Conservation (phyloP, 2,113 vertebrate genomes). For the Variabilichromis moorii region DNA sequence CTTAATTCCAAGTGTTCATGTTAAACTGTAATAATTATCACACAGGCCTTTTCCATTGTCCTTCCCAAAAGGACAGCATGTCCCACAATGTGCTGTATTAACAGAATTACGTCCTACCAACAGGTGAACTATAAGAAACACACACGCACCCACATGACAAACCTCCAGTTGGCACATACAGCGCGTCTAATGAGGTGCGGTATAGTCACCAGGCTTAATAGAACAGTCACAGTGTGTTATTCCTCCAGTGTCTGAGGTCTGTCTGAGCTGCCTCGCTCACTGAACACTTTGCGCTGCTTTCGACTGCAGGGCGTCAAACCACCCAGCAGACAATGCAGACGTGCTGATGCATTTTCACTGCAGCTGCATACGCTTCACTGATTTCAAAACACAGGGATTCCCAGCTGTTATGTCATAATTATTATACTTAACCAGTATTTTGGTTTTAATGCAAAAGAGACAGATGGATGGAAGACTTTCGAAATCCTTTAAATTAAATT, state of each 20-base stretch:
- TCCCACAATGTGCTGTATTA: not conserved
- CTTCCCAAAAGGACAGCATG: not conserved
- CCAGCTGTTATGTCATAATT: not conserved
- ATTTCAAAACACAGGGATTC: conserved; percentile 15
- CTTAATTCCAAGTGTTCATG: not conserved
- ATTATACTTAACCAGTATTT: not conserved
- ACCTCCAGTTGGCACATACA: not conserved
- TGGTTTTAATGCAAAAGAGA: not conserved
- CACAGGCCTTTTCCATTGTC: not conserved
- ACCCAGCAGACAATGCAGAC: not conserved
- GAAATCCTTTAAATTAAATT: not conserved
- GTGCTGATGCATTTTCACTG: not conserved
- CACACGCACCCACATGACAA: not conserved
- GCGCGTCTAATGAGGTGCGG: conserved; percentile 38
- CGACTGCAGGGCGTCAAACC: conserved; percentile 2
- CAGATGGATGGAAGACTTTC: not conserved
- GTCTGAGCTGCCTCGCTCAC: not conserved
- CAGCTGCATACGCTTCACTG: not conserved
- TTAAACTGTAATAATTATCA: not conserved
- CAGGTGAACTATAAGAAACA: not conserved
- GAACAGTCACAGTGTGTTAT: conserved; percentile 42
- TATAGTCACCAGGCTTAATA: conserved; percentile 37
- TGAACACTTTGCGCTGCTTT: conserved; percentile 23
- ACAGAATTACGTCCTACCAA: not conserved
- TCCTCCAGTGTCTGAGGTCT: not conserved